These are phyloP conservation scores for Sialia sialis DNA, from an alignment of 2,113 vertebrate species.

Conservation along the genomic window DNA sequence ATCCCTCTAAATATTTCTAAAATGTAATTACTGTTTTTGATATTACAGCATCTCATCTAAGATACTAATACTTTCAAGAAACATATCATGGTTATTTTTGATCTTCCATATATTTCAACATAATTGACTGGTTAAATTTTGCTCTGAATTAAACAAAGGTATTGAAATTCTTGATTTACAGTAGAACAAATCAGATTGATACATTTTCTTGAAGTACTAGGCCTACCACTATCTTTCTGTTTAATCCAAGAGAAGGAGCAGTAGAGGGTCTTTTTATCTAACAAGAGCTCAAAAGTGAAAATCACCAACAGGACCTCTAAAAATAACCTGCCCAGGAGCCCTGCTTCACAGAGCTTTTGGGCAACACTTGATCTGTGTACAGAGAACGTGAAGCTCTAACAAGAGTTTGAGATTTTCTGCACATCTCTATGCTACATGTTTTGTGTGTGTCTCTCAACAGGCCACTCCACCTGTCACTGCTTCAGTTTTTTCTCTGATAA, in stretches of 20 bases:
- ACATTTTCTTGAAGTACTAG: background rate
- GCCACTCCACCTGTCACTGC: background rate
- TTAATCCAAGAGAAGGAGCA: background rate
- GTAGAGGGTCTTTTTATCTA: background rate
- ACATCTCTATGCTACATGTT: fast-evolving
- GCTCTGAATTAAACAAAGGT: background rate
- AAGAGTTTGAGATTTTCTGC: background rate
- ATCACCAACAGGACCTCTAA: background rate
- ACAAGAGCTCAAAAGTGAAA: background rate
- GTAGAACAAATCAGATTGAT: background rate
- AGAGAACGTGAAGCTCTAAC: background rate
- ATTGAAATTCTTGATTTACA: background rate
- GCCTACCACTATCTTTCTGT: background rate
- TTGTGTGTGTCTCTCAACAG: background rate
- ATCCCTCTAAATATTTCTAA: background rate
- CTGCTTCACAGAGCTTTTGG: background rate
- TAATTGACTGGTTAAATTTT: background rate
- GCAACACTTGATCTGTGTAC: background rate
- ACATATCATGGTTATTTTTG: background rate
- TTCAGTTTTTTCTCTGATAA: background rate
- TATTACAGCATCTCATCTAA: background rate
- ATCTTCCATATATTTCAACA: background rate
- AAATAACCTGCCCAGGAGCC: background rate
- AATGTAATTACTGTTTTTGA: background rate
- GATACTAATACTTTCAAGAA: background rate